phyloP scores from a whole-genome alignment of 2,797 vertebrate species.

The Varecia variegata region DNA sequence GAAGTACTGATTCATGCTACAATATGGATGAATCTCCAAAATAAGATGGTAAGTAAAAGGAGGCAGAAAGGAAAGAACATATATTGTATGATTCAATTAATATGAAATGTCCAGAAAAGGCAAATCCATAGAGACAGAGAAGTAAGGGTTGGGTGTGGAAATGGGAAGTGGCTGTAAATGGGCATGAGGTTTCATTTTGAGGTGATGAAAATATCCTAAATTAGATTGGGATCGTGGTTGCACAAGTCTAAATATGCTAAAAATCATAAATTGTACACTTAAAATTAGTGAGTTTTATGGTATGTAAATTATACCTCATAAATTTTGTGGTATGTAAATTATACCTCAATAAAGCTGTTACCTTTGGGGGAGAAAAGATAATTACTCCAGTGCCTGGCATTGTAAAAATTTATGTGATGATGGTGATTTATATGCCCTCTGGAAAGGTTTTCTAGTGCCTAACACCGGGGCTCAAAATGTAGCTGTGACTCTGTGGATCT shows the following conservation, averaged over 20 bases:
- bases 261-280: neutral
- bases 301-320: neutral
- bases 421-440: neutral
- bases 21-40: neutral
- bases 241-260: neutral
- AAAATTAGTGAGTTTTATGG: neutral
- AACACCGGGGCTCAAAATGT: neutral
- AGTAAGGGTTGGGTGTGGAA: neutral
- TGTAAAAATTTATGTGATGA: neutral
- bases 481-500: neutral
- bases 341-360: neutral
- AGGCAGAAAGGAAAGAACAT: neutral
- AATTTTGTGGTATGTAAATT: neutral
- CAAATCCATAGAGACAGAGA: neutral
- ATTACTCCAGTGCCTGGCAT: neutral
- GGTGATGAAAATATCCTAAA: neutral
- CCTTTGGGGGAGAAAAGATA: neutral
- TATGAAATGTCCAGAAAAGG: neutral
- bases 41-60: neutral
- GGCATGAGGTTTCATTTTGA: neutral
- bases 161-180: neutral
- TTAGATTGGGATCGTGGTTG: neutral
- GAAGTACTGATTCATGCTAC: neutral
- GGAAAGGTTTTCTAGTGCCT: neutral
- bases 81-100: neutral